Conservation (phyloP, 2,797 vertebrate species). For the Spinibarbus caldwelli region DNA sequence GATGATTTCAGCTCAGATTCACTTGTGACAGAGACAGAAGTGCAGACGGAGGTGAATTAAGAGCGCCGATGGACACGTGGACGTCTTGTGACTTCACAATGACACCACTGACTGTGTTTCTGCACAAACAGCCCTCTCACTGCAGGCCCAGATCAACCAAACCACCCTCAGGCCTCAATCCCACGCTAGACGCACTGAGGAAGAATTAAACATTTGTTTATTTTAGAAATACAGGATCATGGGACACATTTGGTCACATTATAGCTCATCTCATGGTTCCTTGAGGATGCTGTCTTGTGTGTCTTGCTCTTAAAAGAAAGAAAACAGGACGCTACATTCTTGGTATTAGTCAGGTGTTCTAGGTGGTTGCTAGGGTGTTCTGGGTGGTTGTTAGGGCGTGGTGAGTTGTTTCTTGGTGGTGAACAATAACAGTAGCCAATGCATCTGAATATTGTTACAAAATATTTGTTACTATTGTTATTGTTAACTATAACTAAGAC, state of each 20-base stretch:
- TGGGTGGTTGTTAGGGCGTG: too few species aligned
- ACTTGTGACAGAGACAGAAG: slow-evolving; percentile 47
- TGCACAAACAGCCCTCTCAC: slow-evolving; percentile 44
- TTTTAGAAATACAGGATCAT: slow-evolving; percentile 28
- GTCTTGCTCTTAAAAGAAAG: background rate
- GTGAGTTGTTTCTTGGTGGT: background rate
- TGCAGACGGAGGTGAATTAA: slow-evolving; percentile 43
- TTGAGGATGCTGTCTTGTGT: background rate
- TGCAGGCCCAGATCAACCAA: background rate
- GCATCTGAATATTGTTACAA: background rate
- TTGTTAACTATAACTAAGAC: background rate
- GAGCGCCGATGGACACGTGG: slow-evolving; percentile 49
- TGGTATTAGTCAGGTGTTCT: background rate
- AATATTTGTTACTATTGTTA: background rate
- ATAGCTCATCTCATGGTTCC: slow-evolving; percentile 20
- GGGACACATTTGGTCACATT: slow-evolving; percentile 20
- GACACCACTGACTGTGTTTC: slow-evolving; percentile 48
- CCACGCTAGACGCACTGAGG: slow-evolving; percentile 12
- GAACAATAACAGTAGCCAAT: background rate
- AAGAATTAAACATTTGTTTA: slow-evolving; percentile 42
- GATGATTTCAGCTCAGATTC: slow-evolving; percentile 33
- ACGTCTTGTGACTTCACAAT: slow-evolving; percentile 57
- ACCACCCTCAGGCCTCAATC: slow-evolving; percentile 28
- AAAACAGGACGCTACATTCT: background rate
- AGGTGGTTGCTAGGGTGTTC: background rate